Evolutionary conservation across 92 coral and sea anemone genomes (phyloP).

Genomic region (Zoanthus gigantus): DNA sequence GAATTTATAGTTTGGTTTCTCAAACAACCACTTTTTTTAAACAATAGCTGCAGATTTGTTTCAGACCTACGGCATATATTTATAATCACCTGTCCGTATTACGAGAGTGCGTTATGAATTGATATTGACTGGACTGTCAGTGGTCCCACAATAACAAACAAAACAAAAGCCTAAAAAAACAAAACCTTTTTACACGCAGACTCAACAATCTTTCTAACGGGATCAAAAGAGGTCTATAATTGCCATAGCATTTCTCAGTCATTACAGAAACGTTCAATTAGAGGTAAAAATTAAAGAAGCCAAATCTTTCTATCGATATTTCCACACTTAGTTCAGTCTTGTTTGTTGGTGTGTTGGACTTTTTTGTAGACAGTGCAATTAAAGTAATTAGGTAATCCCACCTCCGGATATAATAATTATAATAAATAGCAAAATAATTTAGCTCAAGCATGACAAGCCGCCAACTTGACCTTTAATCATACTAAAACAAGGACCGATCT

Average conservation of each 20-base stretch:
- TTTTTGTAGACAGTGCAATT: slow-evolving; percentile 89
- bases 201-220: background rate
- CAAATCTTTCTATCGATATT: background rate
- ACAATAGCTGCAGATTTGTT: slow-evolving; percentile 80
- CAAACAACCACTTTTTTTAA: slow-evolving; percentile 68
- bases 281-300: background rate
- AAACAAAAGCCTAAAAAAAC: slow-evolving; percentile 30
- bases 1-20: slow-evolving; percentile 72
- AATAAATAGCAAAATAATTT: slow-evolving; percentile 35
- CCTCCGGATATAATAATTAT: slow-evolving; percentile 62
- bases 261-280: background rate
- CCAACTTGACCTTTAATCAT: slow-evolving; percentile 73
- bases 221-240: background rate
- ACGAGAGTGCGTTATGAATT: slow-evolving; percentile 51
- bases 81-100: slow-evolving; percentile 66
- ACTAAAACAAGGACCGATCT: slow-evolving; percentile 7
- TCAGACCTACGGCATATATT: slow-evolving; percentile 73
- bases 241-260: background rate
- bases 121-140: slow-evolving; percentile 75
- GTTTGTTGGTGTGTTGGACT: slow-evolving; percentile 78
- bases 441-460: slow-evolving; percentile 56
- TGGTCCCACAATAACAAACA: slow-evolving; percentile 59
- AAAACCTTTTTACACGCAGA: slow-evolving; percentile 48
- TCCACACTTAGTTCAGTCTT: slow-evolving; percentile 43
- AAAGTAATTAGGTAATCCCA: slow-evolving; percentile 84